Base-by-base conservation (phyloP, 2,888 invertebrate genomes). In the Meganola albula region DNA sequence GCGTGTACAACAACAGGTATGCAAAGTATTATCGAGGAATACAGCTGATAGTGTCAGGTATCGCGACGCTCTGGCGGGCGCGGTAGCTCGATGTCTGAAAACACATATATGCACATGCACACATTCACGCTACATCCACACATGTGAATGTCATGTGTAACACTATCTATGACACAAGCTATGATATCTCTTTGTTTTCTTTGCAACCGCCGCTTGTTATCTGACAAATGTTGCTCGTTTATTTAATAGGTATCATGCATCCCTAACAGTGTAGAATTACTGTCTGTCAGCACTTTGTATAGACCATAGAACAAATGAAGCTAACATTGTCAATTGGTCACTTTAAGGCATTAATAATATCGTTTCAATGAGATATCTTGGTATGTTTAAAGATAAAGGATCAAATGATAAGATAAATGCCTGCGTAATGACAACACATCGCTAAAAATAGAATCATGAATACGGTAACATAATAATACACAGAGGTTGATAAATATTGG, bases 151-250 rank as follows among this genome's bases (percentile, higher is more conserved):
- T 16, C n/a, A n/a, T n/a, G 3, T 41, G 34, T 44, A 52, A 44
- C 37, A 42, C 42, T 53, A 58, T 61, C 57, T 47, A 45, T 59
- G 56, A 65, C 63, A 66, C 63, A 58, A 56, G 54, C 48, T 43
- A 53, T 54, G 62, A 63, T 70, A 73, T 68, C 59, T 74, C 69
- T 74, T 73, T 79, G 74, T 79, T 78, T 76, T 75, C 69, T 74
- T 71, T 64, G 60, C 65, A 62, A 64, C 62, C 48, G 59, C 60
- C 61, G 53, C 58, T 53, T 52, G 57, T 61, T 75, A 69, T 74
- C 65, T 70, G 61, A 54, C 61, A 62, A 66, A 63, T 70, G 60
- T 54, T 40, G 26, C 40, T 58, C 60, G 59, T 66, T 74, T 63
- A 71, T 72, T 68, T 68, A 65, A 69, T 71, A 50, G 53, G 51